Percentiles rank a stretch among this genome's conserved stretches.
phyloP scores from a whole-genome alignment of 2,888 invertebrate species.

The Rhagonycha lutea region DNA sequence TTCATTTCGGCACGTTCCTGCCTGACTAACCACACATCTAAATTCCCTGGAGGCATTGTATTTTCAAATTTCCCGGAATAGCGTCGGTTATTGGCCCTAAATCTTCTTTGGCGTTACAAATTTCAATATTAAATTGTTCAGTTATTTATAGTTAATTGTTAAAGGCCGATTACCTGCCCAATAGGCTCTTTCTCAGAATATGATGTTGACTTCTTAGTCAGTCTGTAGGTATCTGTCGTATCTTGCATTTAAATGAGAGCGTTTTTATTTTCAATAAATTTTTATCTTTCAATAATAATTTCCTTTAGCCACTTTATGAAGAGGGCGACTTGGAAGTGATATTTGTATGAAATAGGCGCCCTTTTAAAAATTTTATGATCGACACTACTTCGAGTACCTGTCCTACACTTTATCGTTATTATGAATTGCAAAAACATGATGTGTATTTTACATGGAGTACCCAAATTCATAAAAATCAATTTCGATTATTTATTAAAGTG shows the following conservation, averaged over 20 bases:
- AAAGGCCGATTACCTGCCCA: constrained; percentile 1
- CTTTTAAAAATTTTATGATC: background rate
- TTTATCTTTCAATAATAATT: background rate
- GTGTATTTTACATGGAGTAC: background rate
- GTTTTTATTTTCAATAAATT: background rate
- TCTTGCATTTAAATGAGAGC: background rate
- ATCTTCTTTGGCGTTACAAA: background rate
- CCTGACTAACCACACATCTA: background rate
- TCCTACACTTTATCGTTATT: background rate
- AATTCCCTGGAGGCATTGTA: background rate
- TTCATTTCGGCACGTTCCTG: background rate
- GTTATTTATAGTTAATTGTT: constrained; percentile 2
- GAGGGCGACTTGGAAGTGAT: background rate
- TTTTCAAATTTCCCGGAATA: background rate
- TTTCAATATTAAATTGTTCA: background rate
- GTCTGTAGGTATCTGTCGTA: background rate
- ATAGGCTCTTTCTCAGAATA: background rate
- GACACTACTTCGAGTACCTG: background rate
- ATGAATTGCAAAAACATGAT: background rate
- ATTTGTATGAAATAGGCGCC: background rate
- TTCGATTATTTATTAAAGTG: background rate
- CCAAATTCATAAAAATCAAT: background rate
- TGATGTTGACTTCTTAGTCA: background rate
- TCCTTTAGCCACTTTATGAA: background rate
- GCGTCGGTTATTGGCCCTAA: constrained; percentile 1